Percentiles rank a stretch among this genome's conserved stretches.
Evolutionary conservation across 2,797 vertebrate genomes (phyloP).

Genomic region (Eptatretus atami): DNA sequence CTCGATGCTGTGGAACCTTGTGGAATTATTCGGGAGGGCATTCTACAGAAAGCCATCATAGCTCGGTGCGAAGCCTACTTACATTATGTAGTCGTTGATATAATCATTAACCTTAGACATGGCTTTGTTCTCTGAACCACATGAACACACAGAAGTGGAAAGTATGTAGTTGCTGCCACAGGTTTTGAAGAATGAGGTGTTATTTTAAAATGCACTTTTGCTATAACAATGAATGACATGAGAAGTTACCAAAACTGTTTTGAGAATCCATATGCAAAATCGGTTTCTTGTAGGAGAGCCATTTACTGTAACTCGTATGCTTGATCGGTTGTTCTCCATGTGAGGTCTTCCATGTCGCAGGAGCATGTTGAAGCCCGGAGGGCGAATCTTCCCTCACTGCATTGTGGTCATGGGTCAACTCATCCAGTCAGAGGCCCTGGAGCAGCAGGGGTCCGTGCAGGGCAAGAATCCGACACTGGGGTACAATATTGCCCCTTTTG

Average conservation of each 20-base stretch:
- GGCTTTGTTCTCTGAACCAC: no score
- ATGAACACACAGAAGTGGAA: no score
- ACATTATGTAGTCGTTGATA: no score
- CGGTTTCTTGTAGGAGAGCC: no score
- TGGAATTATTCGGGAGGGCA: background rate
- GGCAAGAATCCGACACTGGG: background rate
- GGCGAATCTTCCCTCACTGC: background rate
- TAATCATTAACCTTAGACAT: no score
- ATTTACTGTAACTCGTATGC: no score
- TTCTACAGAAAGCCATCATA: background rate
- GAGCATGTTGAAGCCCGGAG: background rate
- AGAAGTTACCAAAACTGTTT: no score
- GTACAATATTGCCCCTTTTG: background rate
- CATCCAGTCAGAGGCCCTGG: background rate
- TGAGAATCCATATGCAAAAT: no score
- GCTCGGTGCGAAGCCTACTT: background rate
- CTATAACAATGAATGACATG: background rate
- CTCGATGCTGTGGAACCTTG: background rate
- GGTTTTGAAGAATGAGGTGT: background rate
- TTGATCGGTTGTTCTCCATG: no score
- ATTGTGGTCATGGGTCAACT: background rate
- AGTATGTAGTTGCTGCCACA: no score
- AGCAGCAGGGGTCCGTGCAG: background rate
- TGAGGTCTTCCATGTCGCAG: no score
- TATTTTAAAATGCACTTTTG: background rate